Conservation (phyloP, 2,113 vertebrate species). For the Trematomus loennbergii region DNA sequence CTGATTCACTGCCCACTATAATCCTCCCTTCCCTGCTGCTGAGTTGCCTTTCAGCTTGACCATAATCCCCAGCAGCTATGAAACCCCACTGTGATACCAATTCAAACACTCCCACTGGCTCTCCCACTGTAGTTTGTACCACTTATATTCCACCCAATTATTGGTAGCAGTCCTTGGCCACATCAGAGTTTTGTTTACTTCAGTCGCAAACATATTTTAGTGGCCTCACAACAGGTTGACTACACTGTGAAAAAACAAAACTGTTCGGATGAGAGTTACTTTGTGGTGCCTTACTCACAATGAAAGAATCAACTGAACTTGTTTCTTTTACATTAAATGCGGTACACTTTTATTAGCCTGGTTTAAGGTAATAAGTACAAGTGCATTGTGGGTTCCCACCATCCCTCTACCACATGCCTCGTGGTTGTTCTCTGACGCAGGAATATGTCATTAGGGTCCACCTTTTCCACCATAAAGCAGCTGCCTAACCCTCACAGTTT, state of each 20-base stretch:
- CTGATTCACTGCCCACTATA: constrained; percentile 72
- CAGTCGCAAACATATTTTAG: constrained; percentile 14
- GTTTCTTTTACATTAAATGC: constrained; percentile 26
- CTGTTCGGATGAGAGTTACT: constrained; percentile 13
- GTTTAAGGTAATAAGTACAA: constrained; percentile 57
- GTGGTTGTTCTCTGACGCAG: constrained; percentile 68
- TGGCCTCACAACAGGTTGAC: neutral
- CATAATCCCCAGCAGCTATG: constrained; percentile 72
- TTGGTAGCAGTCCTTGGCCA: constrained; percentile 9
- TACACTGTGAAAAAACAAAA: neutral
- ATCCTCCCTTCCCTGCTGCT: constrained; percentile 72
- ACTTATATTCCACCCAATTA: constrained; percentile 38
- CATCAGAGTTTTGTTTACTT: neutral
- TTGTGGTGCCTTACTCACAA: neutral
- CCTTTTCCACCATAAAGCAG: constrained; percentile 77
- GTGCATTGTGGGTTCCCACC: constrained; percentile 61
- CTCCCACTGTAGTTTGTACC: constrained; percentile 35
- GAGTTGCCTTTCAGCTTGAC: constrained; percentile 66
- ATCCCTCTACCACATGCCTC: constrained; percentile 41
- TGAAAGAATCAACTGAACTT: constrained; percentile 5
- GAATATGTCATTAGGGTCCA: constrained; percentile 65
- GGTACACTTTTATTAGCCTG: constrained; percentile 44
- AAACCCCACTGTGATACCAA: constrained; percentile 75
- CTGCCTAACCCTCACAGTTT: constrained; percentile 50
- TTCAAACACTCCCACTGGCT: constrained; percentile 65